A percentile compares a stretch with the other conserved stretches of the same genome.
Conservation (phyloP, 2,888 invertebrate genomes). For the Arctia plantaginis region DNA sequence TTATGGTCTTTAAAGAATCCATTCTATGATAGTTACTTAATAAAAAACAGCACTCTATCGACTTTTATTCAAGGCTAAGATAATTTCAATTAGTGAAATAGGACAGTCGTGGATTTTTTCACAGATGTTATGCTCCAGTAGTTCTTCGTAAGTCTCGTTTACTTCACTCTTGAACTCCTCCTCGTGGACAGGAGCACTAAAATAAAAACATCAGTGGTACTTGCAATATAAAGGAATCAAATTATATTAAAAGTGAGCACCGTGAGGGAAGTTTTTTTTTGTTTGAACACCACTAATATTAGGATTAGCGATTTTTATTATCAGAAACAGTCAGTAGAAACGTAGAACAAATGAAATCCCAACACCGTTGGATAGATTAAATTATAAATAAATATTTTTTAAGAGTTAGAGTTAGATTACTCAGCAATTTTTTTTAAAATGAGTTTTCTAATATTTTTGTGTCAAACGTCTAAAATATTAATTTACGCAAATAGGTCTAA, state of each 20-base stretch:
- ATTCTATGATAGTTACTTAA: not conserved
- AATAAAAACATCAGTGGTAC: slow-evolving; percentile 28
- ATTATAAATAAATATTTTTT: too few species aligned
- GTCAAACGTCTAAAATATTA: too few species aligned
- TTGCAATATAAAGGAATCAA: not conserved
- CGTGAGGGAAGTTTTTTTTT: not conserved
- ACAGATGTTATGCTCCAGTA: slow-evolving; percentile 68
- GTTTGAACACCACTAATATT: not conserved
- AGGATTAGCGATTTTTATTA: not conserved
- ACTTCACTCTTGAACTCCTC: slow-evolving; percentile 70
- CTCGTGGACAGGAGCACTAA: slow-evolving; percentile 74
- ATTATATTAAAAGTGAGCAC: not conserved
- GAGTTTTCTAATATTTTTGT: too few species aligned
- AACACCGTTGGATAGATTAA: not conserved
- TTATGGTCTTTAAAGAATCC: not conserved
- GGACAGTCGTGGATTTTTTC: slow-evolving; percentile 70
- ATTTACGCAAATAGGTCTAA: too few species aligned
- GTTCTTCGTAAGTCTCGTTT: slow-evolving; percentile 62
- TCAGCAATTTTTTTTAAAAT: too few species aligned
- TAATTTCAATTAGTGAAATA: slow-evolving; percentile 70
- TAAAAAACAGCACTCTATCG: not conserved
- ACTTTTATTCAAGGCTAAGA: slow-evolving; percentile 67
- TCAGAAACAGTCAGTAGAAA: too few species aligned
- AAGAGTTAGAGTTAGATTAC: too few species aligned
- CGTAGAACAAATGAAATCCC: too few species aligned